Conservation (phyloP, 2,113 vertebrate species). For the Callopanchax toddi region DNA sequence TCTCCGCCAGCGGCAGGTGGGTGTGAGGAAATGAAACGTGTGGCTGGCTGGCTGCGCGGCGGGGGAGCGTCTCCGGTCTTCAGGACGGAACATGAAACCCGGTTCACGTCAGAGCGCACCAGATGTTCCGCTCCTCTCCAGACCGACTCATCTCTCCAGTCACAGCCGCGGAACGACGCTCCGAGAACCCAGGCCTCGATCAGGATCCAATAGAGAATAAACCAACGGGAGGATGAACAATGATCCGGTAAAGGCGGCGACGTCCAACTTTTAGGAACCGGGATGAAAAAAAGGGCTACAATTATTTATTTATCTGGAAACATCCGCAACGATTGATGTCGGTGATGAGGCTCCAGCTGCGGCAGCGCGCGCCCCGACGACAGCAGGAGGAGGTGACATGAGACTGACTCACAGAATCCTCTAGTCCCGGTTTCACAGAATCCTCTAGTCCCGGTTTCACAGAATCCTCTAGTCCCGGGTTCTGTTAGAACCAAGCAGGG, state of each 20-base stretch:
- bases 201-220: too few species aligned
- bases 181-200: constrained; percentile 25
- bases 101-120: constrained; percentile 53
- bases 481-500: too few species aligned
- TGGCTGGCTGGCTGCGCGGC: constrained; percentile 57
- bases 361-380: constrained; percentile 51
- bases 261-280: background rate
- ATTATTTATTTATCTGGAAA: constrained; percentile 81
- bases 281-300: constrained; percentile 29
- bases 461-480: too few species aligned
- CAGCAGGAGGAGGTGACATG: constrained; percentile 49
- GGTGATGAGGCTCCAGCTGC: constrained; percentile 61
- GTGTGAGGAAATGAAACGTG: constrained; percentile 63
- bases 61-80: constrained; percentile 50
- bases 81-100: constrained; percentile 51
- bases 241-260: too few species aligned
- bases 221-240: too few species aligned
- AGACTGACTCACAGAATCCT: constrained; percentile 33
- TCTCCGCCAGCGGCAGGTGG: constrained; percentile 60
- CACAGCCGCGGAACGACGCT: constrained; percentile 29
- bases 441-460: constrained; percentile 8
- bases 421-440: constrained; percentile 39
- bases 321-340: constrained; percentile 83
- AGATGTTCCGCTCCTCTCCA: constrained; percentile 42
- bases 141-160: constrained; percentile 53